These are phyloP conservation scores for Falco columbarius DNA, from an alignment of 2,797 vertebrate genomes.

Conservation along the genomic window DNA sequence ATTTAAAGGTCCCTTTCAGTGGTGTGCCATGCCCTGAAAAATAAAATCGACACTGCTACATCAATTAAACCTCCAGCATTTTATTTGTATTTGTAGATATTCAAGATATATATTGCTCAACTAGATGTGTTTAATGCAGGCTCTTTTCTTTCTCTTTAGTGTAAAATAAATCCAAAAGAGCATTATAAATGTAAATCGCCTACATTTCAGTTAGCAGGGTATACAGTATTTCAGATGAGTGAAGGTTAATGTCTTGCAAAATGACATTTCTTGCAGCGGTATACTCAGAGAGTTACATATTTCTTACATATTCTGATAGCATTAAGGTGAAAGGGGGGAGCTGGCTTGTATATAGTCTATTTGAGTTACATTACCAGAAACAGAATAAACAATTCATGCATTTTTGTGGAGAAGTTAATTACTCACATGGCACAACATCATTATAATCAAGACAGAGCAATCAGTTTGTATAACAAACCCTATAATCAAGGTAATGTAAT, in stretches of 20 bases:
- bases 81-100: background rate
- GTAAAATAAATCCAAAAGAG: background rate
- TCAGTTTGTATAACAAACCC: slow-evolving; percentile 39
- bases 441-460: slow-evolving; percentile 64
- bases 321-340: background rate
- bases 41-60: background rate
- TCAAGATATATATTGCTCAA: background rate
- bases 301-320: background rate
- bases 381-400: background rate
- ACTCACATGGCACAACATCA: slow-evolving; percentile 10
- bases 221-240: background rate
- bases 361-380: background rate
- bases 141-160: background rate
- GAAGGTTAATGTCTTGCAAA: background rate
- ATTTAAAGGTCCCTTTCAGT: background rate
- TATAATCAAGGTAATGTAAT: slow-evolving; percentile 64
- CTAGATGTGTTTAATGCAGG: background rate
- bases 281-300: background rate
- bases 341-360: background rate
- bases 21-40: background rate
- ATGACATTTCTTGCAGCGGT: background rate
- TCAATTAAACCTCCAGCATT: background rate
- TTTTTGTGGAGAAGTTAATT: slow-evolving; percentile 43
- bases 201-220: background rate
- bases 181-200: background rate